Evolutionary conservation across 2,888 invertebrate genomes (phyloP).

Genomic region (Tipula vernalis): DNA sequence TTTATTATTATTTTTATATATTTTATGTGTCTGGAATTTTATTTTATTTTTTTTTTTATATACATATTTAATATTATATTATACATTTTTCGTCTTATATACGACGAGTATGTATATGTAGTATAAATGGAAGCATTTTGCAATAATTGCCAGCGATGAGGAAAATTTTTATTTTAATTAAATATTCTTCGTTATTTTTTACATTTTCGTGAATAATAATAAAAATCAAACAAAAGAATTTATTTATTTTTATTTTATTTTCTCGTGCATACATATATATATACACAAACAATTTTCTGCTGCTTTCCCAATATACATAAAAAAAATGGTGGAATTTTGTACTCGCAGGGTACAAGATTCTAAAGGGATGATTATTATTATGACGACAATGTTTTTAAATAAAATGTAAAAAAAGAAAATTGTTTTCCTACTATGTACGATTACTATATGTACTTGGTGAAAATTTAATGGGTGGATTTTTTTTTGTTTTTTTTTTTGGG

Average conservation of each 20-base stretch:
- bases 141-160: conserved; percentile 6
- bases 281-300: neutral
- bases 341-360: neutral
- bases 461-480: neutral
- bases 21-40: neutral
- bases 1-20: conserved; percentile 4
- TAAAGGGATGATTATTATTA: neutral
- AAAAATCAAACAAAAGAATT: neutral
- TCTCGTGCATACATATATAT: neutral
- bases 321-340: neutral
- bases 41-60: neutral
- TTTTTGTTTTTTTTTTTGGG: neutral
- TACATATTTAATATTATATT: neutral
- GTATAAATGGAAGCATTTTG: conserved; percentile 7
- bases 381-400: neutral
- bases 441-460: neutral
- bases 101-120: neutral
- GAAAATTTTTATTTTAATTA: conserved; percentile 10
- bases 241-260: neutral
- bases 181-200: neutral
- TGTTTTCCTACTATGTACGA: neutral
- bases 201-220: neutral
- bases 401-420: neutral
- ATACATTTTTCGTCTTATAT: neutral
- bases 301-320: neutral